Evolutionary conservation across 2,113 vertebrate species (phyloP), one percentile per base, ranked within the genome.

Genomic region (Fregetta grallaria): DNA sequence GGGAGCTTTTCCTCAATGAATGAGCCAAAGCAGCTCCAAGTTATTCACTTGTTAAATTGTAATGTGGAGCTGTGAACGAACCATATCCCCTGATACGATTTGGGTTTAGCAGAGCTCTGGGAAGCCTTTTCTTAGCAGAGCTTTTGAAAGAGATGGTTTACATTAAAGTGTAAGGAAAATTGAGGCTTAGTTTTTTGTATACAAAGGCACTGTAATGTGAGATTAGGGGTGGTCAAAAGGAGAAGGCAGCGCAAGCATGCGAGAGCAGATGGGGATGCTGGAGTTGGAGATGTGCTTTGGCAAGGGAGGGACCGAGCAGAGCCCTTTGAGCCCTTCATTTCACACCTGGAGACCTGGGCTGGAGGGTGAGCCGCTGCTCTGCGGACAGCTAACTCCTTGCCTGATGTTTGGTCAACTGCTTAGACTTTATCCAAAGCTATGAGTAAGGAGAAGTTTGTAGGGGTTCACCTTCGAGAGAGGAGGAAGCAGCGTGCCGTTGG

Each of bases 161-260:
- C 21, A 9, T 82, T 56, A n/a, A 12, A 55, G 13, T 2, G 8
- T 6, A 20, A 26, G 63, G 65, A 36, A 92, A 72, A 49, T 2
- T 7, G 30, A 65, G n/a, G 49, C 27, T 88, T 45, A 23, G 7
- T 19, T 52, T 83, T 80, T 34, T 70, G 42, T 53, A 6, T 13
- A 12, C 49, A 82, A 67, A 90, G 17, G 29, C 26, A 29, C 50
- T 2, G 30, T 9, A 32, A 50, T 15, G 38, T 2, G 11, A 10
- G 34, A 5, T 40, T 16, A 19, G 50, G 40, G 56, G 56, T 55
- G 44, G 47, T 14, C 1, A 3, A 17, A 78, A 75, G 66, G 65
- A 87, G 49, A 55, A 30, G n/a, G 55, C n/a, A 26, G 15, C 1
- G 0, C 47, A 30, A 47, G 32, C 0, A 5, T 27, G 53, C 0